Evolutionary conservation across 1,140 invertebrate species (phyloP).

Genomic region (Saccostrea echinata): DNA sequence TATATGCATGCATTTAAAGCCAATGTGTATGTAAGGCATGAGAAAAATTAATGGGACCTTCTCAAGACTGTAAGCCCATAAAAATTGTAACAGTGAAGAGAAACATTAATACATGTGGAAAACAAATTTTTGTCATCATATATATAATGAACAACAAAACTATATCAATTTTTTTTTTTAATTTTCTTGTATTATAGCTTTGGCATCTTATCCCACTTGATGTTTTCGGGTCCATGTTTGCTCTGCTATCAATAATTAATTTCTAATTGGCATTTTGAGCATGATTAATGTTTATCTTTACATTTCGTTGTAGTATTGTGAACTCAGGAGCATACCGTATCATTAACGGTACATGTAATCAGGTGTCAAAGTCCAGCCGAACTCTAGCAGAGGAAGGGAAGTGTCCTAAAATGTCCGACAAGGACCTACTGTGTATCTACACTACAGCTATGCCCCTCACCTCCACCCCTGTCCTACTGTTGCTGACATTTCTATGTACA

Average conservation of each 20-base stretch:
- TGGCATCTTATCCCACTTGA: too few species aligned
- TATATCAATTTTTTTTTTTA: too few species aligned
- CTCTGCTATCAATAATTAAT: neutral
- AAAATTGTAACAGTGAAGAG: too few species aligned
- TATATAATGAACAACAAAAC: too few species aligned
- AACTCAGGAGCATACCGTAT: constrained; percentile 80
- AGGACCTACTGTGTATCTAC: constrained; percentile 73
- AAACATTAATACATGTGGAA: too few species aligned
- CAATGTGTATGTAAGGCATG: too few species aligned
- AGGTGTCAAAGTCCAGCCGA: constrained; percentile 72
- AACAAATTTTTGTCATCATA: too few species aligned
- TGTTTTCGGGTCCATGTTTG: too few species aligned
- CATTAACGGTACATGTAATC: constrained; percentile 81
- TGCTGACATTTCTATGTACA: neutral
- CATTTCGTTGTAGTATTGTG: constrained; percentile 75
- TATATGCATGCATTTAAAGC: too few species aligned
- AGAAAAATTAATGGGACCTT: too few species aligned
- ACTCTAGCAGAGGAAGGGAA: constrained; percentile 76
- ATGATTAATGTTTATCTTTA: neutral
- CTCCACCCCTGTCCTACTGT: neutral
- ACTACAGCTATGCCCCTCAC: constrained; percentile 53
- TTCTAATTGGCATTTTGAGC: neutral
- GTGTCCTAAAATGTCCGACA: constrained; percentile 76
- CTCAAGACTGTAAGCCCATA: too few species aligned
- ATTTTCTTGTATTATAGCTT: too few species aligned